Conservation (phyloP, 2,797 vertebrate genomes). For the Parauchenoglanis punctatus region DNA sequence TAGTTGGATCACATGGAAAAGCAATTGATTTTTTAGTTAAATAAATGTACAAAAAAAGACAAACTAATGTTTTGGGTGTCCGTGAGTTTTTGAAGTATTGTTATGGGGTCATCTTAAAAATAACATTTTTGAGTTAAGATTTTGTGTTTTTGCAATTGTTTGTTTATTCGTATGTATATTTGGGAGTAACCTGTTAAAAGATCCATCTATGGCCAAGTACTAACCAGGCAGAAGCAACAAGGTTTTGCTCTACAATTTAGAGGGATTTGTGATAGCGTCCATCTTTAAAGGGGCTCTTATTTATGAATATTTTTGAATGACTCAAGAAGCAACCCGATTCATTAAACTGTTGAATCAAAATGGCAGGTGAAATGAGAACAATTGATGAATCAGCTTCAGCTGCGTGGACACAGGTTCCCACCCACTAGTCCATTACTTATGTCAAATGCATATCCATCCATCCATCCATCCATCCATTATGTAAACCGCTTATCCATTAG, state of each 20-base stretch:
- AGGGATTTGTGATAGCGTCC: background rate
- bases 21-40: slow-evolving; percentile 56
- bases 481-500: too few relatives aligned
- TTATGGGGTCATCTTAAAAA: background rate
- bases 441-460: background rate
- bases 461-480: too few relatives aligned
- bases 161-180: background rate
- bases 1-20: slow-evolving; percentile 68
- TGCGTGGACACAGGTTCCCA: background rate
- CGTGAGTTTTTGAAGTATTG: background rate
- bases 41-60: background rate
- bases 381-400: background rate
- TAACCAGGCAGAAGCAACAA: background rate
- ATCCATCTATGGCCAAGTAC: background rate
- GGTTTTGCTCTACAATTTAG: background rate
- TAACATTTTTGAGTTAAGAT: background rate
- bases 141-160: background rate
- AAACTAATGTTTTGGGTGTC: background rate
- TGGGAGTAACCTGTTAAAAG: background rate
- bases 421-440: background rate
- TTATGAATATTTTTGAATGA: background rate
- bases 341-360: background rate
- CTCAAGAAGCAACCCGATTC: background rate
- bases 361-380: background rate
- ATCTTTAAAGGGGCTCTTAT: background rate